phyloP scores from a whole-genome alignment of 2,113 vertebrate genomes.

The Gobio gobio region DNA sequence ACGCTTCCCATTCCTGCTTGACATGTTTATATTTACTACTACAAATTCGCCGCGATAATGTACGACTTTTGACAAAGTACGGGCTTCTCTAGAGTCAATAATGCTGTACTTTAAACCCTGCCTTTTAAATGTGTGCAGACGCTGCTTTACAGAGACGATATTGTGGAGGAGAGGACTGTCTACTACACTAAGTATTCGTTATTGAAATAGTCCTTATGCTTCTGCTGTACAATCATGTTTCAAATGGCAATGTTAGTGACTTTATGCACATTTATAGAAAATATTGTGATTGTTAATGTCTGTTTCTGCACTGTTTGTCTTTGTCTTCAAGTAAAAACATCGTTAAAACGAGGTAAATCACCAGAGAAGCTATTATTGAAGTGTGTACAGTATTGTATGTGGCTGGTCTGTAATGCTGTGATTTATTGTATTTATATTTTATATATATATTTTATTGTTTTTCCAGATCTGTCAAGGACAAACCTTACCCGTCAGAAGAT shows the following conservation, averaged over 20 bases:
- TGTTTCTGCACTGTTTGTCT: neutral
- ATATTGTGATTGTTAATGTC: neutral
- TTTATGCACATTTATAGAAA: neutral
- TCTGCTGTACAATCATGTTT: neutral
- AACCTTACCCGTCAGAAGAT: neutral
- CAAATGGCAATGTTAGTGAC: neutral
- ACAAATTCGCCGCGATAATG: neutral
- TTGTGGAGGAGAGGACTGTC: slow-evolving; percentile 35
- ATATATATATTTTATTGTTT: no score
- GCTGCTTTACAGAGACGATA: neutral
- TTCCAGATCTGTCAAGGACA: slow-evolving; percentile 42
- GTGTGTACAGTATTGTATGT: neutral
- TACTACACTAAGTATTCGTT: slow-evolving; percentile 10
- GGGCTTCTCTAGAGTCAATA: neutral
- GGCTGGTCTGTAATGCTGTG: neutral
- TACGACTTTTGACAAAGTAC: neutral
- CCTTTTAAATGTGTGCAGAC: slow-evolving; percentile 7
- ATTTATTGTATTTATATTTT: neutral
- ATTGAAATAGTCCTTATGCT: neutral
- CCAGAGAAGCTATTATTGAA: neutral
- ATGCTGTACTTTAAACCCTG: slow-evolving; percentile 21
- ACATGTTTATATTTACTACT: neutral
- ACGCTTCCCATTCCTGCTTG: no score
- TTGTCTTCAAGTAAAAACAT: neutral
- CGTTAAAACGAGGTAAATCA: neutral